A percentile compares a stretch with the other conserved stretches of the same genome.
Evolutionary conservation across 2,888 invertebrate genomes (phyloP).

Genomic region (Hedya salicella): DNA sequence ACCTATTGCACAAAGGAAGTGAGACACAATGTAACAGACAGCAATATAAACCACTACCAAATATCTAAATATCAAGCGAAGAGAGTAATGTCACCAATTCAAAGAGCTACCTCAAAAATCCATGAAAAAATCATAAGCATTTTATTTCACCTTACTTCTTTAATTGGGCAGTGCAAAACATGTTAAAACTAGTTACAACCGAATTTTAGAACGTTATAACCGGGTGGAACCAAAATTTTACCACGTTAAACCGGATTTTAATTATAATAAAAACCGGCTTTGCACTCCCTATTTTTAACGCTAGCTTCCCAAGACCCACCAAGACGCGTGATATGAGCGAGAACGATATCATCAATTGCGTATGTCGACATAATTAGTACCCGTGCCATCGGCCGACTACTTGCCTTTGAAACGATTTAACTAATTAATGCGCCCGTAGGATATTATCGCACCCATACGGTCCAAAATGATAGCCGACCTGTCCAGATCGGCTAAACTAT

Average conservation of each 20-base stretch:
- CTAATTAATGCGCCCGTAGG: no score
- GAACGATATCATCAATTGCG: slow-evolving; percentile 1
- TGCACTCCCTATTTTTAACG: background rate
- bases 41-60: slow-evolving; percentile 29
- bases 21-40: slow-evolving; percentile 36
- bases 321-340: background rate
- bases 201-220: no score
- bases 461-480: no score
- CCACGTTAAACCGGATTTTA: background rate
- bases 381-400: no score
- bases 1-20: slow-evolving; percentile 21
- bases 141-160: slow-evolving; percentile 14
- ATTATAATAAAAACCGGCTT: background rate
- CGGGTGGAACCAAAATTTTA: no score
- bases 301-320: slow-evolving; percentile 1
- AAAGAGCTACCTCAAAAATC: slow-evolving; percentile 42
- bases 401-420: no score
- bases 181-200: background rate
- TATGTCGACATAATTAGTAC: background rate
- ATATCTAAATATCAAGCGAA: slow-evolving; percentile 30
- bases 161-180: background rate
- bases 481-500: no score
- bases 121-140: slow-evolving; percentile 27
- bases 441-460: no score
- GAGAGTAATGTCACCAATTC: slow-evolving; percentile 39